Conservation (phyloP, 2,888 invertebrate genomes). For the Mythimna lalbum region DNA sequence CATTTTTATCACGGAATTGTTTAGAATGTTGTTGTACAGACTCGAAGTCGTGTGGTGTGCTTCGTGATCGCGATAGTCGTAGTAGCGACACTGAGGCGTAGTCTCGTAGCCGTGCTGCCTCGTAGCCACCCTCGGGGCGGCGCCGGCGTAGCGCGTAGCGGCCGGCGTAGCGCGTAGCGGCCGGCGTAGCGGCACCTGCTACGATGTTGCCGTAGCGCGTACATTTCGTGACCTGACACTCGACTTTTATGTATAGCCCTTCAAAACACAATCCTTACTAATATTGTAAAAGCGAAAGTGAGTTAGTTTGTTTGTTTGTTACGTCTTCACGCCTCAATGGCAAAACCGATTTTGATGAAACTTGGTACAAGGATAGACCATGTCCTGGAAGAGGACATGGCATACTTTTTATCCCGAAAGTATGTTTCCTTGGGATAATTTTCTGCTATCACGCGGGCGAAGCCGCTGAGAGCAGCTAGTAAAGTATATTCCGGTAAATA, state of each 20-base stretch:
- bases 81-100: constrained; percentile 6
- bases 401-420: too few relatives aligned
- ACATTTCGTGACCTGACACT: not conserved
- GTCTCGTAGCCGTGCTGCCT: constrained; percentile 4
- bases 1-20: not conserved
- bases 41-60: not conserved
- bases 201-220: constrained; percentile 20
- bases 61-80: not conserved
- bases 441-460: too few relatives aligned
- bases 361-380: too few relatives aligned
- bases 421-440: too few relatives aligned
- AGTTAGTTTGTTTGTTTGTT: too few relatives aligned
- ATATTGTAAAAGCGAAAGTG: too few relatives aligned
- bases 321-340: too few relatives aligned
- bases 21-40: too few relatives aligned
- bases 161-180: constrained; percentile 22
- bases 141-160: constrained; percentile 22
- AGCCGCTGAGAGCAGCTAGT: too few relatives aligned
- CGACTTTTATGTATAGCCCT: not conserved
- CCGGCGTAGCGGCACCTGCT: constrained; percentile 26
- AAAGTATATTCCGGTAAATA: not conserved
- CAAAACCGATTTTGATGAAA: too few relatives aligned
- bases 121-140: constrained; percentile 6
- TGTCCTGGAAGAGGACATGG: too few relatives aligned
- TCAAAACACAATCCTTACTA: too few relatives aligned